Evolutionary conservation across 1,140 invertebrate species (phyloP), one percentile per base, ranked within the genome.

Genomic region (Callitettix versicolor): DNA sequence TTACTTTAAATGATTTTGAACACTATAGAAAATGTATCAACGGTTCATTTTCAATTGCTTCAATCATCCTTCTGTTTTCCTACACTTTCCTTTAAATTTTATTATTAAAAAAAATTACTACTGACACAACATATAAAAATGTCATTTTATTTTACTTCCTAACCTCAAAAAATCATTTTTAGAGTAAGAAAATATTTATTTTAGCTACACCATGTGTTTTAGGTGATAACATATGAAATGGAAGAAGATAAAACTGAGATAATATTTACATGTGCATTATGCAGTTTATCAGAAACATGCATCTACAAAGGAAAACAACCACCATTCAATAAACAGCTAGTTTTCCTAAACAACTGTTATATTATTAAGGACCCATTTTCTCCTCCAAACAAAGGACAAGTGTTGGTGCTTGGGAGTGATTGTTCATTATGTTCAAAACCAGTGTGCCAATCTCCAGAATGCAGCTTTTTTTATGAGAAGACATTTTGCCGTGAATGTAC

Each of bases 341-440:
- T 66, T 56, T 80, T 86, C 57, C 68, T 72, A 43, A 85, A 86
- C 67, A 77, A 86, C 11, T 81, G 77, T 57, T 93, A 85, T 68
- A 68, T 90, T 0, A 86, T 88, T 76, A 83, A 84, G 64, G 88
- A 92, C 74, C 88, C 89, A 3, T 92, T 91, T 64, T 77, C 78
- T 64, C 70, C 80, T 1, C 74, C 78, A 15, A 76, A 77, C 57
- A 80, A 75, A 66, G 79, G 78, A 26, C 79, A 87, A 69, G 78
- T 86, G 64, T 66, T 88, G 21, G 72, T 87, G 1, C 61, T 91
- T 6, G 89, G 88, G n/a, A 72, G 77, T 21, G 76, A 87, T 64
- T 93, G 88, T 70, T 66, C 68, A 40, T 61, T 74, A 1, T 93
- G 89, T 72, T 63, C 71, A 9, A 78, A 77, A 59, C 53, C 73